Evolutionary conservation across 2,113 vertebrate species (phyloP), one percentile per base, ranked within the genome.

Genomic region (Petromus typicus): DNA sequence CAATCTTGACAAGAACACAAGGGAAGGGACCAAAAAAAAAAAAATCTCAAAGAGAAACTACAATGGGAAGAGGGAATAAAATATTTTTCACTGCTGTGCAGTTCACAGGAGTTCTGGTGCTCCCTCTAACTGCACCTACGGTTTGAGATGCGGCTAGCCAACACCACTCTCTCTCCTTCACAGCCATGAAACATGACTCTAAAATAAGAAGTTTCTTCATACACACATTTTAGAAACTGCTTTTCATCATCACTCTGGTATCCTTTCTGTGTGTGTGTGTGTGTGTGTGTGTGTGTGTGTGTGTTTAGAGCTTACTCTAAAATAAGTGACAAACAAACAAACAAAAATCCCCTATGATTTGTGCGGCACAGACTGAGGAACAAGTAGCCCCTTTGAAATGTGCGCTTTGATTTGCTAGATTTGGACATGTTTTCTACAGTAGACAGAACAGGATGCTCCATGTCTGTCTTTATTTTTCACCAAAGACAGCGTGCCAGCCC

Each of bases 1-100:
- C 89, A 91, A 34, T 96, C 86, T 89, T 97, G 94, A 97, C 90
- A 97, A 93, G 82, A 91, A 86, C 94, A 94, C 80, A 96, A 94
- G 97, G 90, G 87, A 43, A 88, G 45, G 88, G 86, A 45, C n/a
- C 20, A 32, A 92, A 61, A 82, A 64, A 61, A 32, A 92, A 61
- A 78, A 59, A 61, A 37, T 63, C 69, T 89, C 45, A 9, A 9
- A 84, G 82, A 59, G 32, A 67, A n/a, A 94, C 76, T 97, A 57
- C 66, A 85, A 88, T 78, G 48, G 93, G n/a, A 64, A 71, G 96
- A 76, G 23, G 93, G 86, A 86, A 97, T 83, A n/a, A 87, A 93
- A 5, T 84, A 79, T 75, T 92, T 95, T 92, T 94, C 40, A 89
- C 12, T 94, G 12, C 45, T 96, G 7, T 51, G 97, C 94, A 79